These are phyloP conservation scores for Apogon talboti DNA, from an alignment of 2,797 vertebrate species.

Conservation along the genomic window DNA sequence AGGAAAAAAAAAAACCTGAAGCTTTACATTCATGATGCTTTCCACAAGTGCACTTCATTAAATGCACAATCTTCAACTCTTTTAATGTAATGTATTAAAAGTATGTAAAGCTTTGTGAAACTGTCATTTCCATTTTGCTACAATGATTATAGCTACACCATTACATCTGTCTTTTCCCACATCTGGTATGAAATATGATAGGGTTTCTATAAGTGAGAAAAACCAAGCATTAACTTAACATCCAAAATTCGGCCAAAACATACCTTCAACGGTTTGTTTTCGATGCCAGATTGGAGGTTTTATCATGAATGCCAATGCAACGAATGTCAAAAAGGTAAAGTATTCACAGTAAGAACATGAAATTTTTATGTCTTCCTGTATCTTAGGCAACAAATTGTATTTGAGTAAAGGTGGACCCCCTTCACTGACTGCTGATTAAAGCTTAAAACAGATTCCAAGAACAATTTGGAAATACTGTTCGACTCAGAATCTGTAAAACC, in stretches of 20 bases:
- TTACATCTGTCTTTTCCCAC: background rate
- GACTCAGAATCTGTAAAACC: slow-evolving; percentile 35
- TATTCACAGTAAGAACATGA: slow-evolving; percentile 33
- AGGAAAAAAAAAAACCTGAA: slow-evolving; percentile 45
- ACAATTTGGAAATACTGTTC: background rate
- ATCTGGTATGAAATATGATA: slow-evolving; percentile 19
- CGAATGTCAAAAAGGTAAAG: slow-evolving; percentile 26
- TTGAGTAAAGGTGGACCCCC: slow-evolving; percentile 15
- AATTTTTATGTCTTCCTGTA: slow-evolving; percentile 15
- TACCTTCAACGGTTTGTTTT: slow-evolving; percentile 18
- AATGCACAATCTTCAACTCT: slow-evolving; percentile 74
- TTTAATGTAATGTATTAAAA: slow-evolving; percentile 36
- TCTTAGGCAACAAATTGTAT: slow-evolving; percentile 16
- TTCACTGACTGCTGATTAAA: slow-evolving; percentile 23
- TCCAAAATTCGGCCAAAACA: slow-evolving; percentile 24
- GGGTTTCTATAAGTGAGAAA: too few species aligned
- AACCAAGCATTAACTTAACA: slow-evolving; percentile 14
- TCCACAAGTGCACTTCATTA: slow-evolving; percentile 78
- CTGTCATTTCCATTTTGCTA: slow-evolving; percentile 19
- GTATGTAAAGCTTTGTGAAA: slow-evolving; percentile 55
- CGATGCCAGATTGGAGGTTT: slow-evolving; percentile 12
- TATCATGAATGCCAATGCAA: slow-evolving; percentile 14
- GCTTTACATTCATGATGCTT: slow-evolving; percentile 82
- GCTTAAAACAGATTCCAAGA: slow-evolving; percentile 18
- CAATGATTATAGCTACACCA: background rate